Base-by-base conservation (phyloP, 2,888 invertebrate genomes). In the Timema cristinae region DNA sequence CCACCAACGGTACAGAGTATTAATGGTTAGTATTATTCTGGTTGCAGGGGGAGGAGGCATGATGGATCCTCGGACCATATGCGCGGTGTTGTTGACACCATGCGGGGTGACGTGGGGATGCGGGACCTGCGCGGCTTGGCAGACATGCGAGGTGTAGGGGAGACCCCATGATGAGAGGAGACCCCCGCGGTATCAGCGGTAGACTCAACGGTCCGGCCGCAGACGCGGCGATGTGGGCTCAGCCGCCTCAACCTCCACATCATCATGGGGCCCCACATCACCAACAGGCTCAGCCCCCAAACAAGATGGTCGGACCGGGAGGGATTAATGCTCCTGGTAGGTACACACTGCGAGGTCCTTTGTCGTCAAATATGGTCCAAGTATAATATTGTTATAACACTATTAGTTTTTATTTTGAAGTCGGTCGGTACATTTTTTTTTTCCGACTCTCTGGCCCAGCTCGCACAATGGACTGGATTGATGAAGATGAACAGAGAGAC, bases 121-220 rank as follows among this genome's bases (percentile, higher is more conserved):
- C 70, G 73, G 47, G 74, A 75, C 49, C 69, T 73, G 50, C 79
- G 82, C 67, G 73, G 74, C 61, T 73, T 75, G 73, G 86, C 88
- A 82, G 84, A 86, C 74, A 83, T 87, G 77, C 81, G 87, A 66
- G 87, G 87, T 79, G 77, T 79, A 49, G 78, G 63, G 87, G 88
- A 59, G 88, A 88, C 77, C 75, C 77, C 15, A 73, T 79, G 72
- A 86, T 88, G 85, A 85, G 90, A 67, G 90, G 90, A 2, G 90
- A 90, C 81, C 89, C 89, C 0, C 86, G 90, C 67, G 94, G 93
- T 67, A 93, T 93, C 78, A 93, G 93, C 13, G 94, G 94, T 15
- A 86, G 94, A 11, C 86, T 94, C 71, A 94, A 93, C 79, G 93
- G 93, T 1, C 89, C 88, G 2, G 81, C 80, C 9, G 86, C 88